These are phyloP conservation scores for Tinea trinotella DNA, from an alignment of 2,888 invertebrate species.

Conservation along the genomic window DNA sequence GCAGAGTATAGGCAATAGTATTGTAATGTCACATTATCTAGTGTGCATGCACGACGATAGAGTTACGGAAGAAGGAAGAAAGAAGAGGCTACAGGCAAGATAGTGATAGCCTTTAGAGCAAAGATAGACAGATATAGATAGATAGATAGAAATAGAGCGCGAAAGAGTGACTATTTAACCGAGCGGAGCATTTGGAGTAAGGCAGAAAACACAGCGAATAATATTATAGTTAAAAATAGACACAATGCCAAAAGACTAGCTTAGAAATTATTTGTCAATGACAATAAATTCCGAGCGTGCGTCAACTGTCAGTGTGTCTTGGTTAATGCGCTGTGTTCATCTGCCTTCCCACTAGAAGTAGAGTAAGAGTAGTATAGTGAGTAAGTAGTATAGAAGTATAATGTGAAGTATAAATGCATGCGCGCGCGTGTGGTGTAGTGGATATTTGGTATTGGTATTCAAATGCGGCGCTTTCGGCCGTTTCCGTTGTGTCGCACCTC, in stretches of 20 bases:
- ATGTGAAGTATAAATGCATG: slow-evolving; percentile 34
- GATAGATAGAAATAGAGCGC: slow-evolving; percentile 41
- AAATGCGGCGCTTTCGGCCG: slow-evolving; percentile 72
- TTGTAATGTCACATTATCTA: slow-evolving; percentile 70
- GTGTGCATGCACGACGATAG: slow-evolving; percentile 71
- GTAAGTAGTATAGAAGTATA: slow-evolving; percentile 56
- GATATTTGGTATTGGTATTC: slow-evolving; percentile 77
- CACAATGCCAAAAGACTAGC: not conserved
- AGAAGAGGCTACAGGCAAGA: slow-evolving; percentile 64
- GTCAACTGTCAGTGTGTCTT: not conserved
- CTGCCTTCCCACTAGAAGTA: slow-evolving; percentile 64
- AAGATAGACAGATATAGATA: slow-evolving; percentile 68
- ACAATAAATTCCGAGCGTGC: not conserved
- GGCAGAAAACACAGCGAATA: slow-evolving; percentile 40
- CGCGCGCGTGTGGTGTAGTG: slow-evolving; percentile 65
- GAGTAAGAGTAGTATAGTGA: slow-evolving; percentile 61
- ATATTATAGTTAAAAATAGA: not conserved
- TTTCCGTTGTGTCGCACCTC: slow-evolving; percentile 50
- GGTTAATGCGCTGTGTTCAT: slow-evolving; percentile 25
- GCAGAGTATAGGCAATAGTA: slow-evolving; percentile 60
- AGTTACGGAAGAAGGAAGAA: slow-evolving; percentile 52
- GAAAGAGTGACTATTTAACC: slow-evolving; percentile 49
- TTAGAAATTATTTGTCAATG: not conserved
- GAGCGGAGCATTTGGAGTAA: slow-evolving; percentile 61
- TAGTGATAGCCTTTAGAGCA: slow-evolving; percentile 60